A percentile compares a stretch with the other conserved stretches of the same genome.
Conservation (phyloP, 2,888 invertebrate species). For the Drosophila mettleri region DNA sequence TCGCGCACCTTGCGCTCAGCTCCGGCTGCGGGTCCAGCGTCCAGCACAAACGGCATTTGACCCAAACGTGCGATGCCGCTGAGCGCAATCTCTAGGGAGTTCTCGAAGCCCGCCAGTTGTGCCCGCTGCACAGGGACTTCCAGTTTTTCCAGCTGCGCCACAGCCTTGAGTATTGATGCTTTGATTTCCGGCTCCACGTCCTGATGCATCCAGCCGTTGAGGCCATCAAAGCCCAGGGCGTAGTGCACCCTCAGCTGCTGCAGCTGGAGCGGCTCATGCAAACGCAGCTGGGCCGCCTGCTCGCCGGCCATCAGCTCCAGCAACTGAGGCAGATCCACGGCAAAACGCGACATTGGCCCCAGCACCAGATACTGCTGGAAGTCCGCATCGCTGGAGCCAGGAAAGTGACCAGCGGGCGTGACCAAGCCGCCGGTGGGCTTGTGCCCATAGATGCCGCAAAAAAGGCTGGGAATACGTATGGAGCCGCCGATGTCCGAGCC, state of each 20-base stretch:
- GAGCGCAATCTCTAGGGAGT: constrained; percentile 71
- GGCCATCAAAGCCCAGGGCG: constrained; percentile 62
- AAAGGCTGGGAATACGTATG: constrained; percentile 93
- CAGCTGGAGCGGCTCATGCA: constrained; percentile 86
- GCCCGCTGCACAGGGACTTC: constrained; percentile 55
- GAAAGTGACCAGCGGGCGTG: constrained; percentile 88
- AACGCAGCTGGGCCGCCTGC: constrained; percentile 84
- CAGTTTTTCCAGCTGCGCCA: constrained; percentile 58
- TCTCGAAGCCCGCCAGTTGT: constrained; percentile 48
- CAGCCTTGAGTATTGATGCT: constrained; percentile 65
- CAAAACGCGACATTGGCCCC: constrained; percentile 92
- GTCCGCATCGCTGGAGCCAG: constrained; percentile 85
- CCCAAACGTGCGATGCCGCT: constrained; percentile 54
- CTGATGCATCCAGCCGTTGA: constrained; percentile 66
- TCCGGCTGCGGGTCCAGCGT: background rate
- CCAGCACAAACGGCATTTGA: constrained; percentile 54
- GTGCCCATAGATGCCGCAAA: constrained; percentile 95
- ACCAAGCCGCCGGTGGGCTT: constrained; percentile 90
- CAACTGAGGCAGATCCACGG: constrained; percentile 90
- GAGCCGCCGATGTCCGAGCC: constrained; percentile 96
- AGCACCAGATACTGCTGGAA: constrained; percentile 86
- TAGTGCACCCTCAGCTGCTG: constrained; percentile 85
- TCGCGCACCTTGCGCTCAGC: background rate
- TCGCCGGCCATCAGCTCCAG: constrained; percentile 88
- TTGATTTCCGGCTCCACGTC: constrained; percentile 67